phyloP scores from a whole-genome alignment of 1,140 invertebrate genomes.

The Macrobrachium rosenbergii region DNA sequence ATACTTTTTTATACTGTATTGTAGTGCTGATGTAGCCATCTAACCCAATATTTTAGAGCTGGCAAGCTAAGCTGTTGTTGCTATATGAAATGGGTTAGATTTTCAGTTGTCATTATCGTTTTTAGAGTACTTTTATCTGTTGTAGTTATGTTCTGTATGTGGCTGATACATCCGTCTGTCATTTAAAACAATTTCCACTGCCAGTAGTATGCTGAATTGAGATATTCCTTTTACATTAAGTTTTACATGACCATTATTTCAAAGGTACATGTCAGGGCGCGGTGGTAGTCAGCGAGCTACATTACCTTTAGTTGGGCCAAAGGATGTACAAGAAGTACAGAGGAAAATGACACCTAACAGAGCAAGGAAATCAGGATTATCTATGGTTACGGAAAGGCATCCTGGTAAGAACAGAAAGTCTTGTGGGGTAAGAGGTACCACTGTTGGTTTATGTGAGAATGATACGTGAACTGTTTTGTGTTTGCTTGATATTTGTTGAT shows the following conservation, averaged over 20 bases:
- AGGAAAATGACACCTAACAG: slow-evolving; percentile 72
- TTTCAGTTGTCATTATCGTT: too few relatives aligned
- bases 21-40: not conserved
- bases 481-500: too few relatives aligned
- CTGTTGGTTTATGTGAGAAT: too few relatives aligned
- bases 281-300: slow-evolving; percentile 80
- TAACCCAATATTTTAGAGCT: slow-evolving; percentile 1
- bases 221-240: not conserved
- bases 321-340: slow-evolving; percentile 76
- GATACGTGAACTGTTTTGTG: too few relatives aligned
- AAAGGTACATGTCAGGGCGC: slow-evolving; percentile 81
- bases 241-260: not conserved
- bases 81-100: too few relatives aligned
- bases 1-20: too few relatives aligned
- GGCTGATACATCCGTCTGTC: too few relatives aligned
- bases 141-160: too few relatives aligned
- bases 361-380: slow-evolving; percentile 82
- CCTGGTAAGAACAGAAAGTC: slow-evolving; percentile 77
- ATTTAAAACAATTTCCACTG: not conserved
- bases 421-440: too few relatives aligned
- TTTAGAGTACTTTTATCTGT: too few relatives aligned
- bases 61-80: too few relatives aligned
- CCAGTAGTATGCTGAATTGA: not conserved
- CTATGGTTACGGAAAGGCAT: slow-evolving; percentile 87
- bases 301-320: slow-evolving; percentile 72